Percentiles rank a stretch among this genome's conserved stretches.
These are phyloP conservation scores for Catonia carolina DNA, from an alignment of 2,888 invertebrate species.

Conservation along the genomic window DNA sequence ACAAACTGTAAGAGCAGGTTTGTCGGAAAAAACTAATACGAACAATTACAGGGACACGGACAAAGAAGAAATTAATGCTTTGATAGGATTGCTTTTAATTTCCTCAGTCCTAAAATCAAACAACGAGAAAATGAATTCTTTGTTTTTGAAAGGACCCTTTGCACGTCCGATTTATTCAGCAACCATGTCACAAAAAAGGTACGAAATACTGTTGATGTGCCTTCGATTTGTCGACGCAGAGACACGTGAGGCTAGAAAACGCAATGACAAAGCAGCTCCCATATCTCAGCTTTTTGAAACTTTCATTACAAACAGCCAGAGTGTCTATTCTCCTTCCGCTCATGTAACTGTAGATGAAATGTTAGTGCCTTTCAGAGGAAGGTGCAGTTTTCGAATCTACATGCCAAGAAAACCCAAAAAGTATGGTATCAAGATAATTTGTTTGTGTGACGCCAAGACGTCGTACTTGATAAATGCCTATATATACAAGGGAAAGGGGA, in stretches of 20 bases:
- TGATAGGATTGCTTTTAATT: neutral
- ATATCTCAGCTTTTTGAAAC: constrained; percentile 4
- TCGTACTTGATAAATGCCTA: constrained; percentile 34
- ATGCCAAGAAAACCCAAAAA: constrained; percentile 34
- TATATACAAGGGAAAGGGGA: constrained; percentile 35
- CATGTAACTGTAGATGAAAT: constrained; percentile 19
- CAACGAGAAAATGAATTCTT: neutral
- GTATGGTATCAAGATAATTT: constrained; percentile 33
- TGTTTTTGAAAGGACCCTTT: neutral
- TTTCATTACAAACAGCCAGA: constrained; percentile 7
- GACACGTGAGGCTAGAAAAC: constrained; percentile 2
- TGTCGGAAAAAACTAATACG: neutral
- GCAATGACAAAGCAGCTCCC: constrained; percentile 12
- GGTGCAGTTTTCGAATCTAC: constrained; percentile 30
- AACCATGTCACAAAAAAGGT: constrained; percentile 20
- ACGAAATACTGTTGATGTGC: constrained; percentile 5
- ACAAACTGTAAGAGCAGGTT: neutral
- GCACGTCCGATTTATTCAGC: neutral
- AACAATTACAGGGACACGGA: neutral
- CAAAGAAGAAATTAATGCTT: neutral
- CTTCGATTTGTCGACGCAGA: constrained; percentile 14
- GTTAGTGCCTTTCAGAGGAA: constrained; percentile 15
- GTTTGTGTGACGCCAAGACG: constrained; percentile 30
- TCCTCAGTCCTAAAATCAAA: neutral
- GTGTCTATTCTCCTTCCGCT: neutral